These are phyloP conservation scores for Acleris cristana DNA, from an alignment of 2,888 invertebrate genomes.

Conservation along the genomic window DNA sequence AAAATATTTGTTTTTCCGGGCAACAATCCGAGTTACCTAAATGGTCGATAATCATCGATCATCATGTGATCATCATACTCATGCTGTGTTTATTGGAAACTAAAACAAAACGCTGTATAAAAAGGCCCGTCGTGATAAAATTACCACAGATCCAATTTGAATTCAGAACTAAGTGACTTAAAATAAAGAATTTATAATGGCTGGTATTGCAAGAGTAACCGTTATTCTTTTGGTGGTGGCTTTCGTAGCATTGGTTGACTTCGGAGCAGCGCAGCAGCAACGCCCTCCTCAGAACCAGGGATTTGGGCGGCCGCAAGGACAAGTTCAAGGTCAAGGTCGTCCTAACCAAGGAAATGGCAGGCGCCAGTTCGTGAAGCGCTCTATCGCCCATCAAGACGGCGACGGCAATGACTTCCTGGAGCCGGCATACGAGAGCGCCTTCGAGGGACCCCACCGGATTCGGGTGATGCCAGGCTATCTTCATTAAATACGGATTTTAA, in stretches of 20 bases:
- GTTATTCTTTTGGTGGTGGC: constrained; percentile 52
- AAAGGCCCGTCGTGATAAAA: constrained; percentile 36
- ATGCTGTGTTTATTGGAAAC: constrained; percentile 42
- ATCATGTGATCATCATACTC: constrained; percentile 33
- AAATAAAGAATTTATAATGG: constrained; percentile 49
- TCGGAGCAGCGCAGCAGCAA: constrained; percentile 42
- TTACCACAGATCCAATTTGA: constrained; percentile 20
- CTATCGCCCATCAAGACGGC: constrained; percentile 54
- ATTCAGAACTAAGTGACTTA: constrained; percentile 20
- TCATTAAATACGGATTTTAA: constrained; percentile 49
- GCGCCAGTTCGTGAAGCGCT: constrained; percentile 62
- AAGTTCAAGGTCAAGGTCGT: neutral
- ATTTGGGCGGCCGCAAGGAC: constrained; percentile 1
- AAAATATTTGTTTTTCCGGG: constrained; percentile 15
- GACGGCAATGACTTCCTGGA: constrained; percentile 48
- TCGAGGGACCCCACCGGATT: constrained; percentile 63
- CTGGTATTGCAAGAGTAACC: constrained; percentile 51
- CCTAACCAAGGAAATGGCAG: constrained; percentile 11
- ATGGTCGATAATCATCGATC: constrained; percentile 34
- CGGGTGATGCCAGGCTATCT: constrained; percentile 65
- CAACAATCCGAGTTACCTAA: constrained; percentile 40
- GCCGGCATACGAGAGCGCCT: constrained; percentile 53
- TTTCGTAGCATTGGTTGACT: constrained; percentile 46
- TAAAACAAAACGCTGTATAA: constrained; percentile 45
- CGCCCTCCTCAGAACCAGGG: constrained; percentile 5